Evolutionary conservation across 2,797 vertebrate species (phyloP), one percentile per base, ranked within the genome.

Genomic region (Rallus crepitans): DNA sequence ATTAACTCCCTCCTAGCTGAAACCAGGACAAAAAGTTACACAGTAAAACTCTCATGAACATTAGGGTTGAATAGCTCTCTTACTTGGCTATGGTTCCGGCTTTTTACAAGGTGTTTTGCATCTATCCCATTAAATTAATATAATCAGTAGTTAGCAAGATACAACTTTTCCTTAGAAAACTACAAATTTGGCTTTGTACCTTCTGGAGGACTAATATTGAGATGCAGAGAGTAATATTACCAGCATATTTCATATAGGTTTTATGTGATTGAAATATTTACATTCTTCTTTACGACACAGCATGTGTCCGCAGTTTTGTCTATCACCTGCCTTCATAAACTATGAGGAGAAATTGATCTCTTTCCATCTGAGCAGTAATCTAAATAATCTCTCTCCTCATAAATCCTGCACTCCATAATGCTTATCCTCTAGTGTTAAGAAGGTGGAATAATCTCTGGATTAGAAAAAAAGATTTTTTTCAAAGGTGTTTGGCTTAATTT

Each of bases 401-500:
- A 87, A 77, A 73, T 45, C 10, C 17, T 70, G 25, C 4, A 19
- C 8, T 77, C 9, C 15, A 28, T 59, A 78, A 70, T 31, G 6
- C 10, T 81, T 70, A 82, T 60, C 19, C 15, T 7, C 48, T 48
- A 57, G 25, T 48, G 28, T 50, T 69, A 94, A 79, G 50, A 88
- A 77, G 10, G 56, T 11, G 7, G 21, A 90, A 69, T 63, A 63
- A 82, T 4, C 13, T 79, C 47, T 82, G 30, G 55, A 90, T 77
- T 92, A 86, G 28, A 16, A 72, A 82, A 71, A 47, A 12, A 0
- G 12, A 48, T 48, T 15, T 68, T 68, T 93, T 85, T 76, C n/a
- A 57, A 52, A 80, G 1, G 15, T 80, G 18, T 77, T 61, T 64
- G 16, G 16, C 85, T 93, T 90, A 82, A 80, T 76, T 86, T 76